Conservation (phyloP, 1,140 invertebrate species). For the Trigoniulus corallinus region DNA sequence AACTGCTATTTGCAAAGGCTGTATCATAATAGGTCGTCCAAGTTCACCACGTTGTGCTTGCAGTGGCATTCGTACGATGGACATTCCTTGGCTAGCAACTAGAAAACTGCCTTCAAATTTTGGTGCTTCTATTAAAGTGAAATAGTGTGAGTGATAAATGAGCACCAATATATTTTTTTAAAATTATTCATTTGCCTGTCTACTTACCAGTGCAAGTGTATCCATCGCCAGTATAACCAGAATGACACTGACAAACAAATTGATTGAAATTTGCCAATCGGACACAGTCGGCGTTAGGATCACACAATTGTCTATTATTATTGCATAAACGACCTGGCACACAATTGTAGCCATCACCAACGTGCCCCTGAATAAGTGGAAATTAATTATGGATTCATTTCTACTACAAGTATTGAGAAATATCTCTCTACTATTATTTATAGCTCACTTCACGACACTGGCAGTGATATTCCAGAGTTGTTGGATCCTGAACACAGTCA, state of each 20-base stretch:
- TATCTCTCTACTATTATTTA: neutral
- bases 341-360: slow-evolving; percentile 68
- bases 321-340: slow-evolving; percentile 45
- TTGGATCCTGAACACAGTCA: slow-evolving; percentile 46
- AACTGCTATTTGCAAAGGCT: slow-evolving; percentile 32
- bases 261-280: slow-evolving; percentile 30
- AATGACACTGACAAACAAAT: slow-evolving; percentile 45
- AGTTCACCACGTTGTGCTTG: slow-evolving; percentile 24
- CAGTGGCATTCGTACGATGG: slow-evolving; percentile 60
- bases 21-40: slow-evolving; percentile 28
- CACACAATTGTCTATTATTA: slow-evolving; percentile 53
- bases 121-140: slow-evolving; percentile 20
- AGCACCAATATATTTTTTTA: neutral
- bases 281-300: slow-evolving; percentile 59
- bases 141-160: too few species aligned
- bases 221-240: slow-evolving; percentile 70
- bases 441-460: slow-evolving; percentile 11
- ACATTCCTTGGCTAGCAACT: slow-evolving; percentile 76
- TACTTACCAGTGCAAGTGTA: neutral
- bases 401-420: too few species aligned
- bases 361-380: slow-evolving; percentile 40
- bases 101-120: slow-evolving; percentile 59
- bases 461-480: slow-evolving; percentile 37
- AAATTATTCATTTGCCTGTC: neutral
- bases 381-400: too few species aligned